A percentile compares a stretch with the other conserved stretches of the same genome.
Evolutionary conservation across 2,888 invertebrate species (phyloP).

Genomic region (Lasioglossum leucozonium): DNA sequence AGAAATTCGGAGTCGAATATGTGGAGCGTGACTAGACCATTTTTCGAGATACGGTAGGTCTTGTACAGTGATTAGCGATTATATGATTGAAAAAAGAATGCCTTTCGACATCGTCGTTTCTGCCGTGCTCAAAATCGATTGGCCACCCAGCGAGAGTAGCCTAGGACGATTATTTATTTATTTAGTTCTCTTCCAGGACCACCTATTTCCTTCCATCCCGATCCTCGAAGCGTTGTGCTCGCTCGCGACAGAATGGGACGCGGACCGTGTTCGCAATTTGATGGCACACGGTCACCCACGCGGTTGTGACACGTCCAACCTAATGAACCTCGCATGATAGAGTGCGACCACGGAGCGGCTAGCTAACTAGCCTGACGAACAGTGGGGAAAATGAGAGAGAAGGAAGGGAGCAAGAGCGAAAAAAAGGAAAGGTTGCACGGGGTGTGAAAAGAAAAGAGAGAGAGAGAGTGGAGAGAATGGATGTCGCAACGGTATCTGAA

Average conservation of each 20-base stretch:
- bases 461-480: constrained; percentile 37
- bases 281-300: constrained; percentile 71
- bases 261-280: constrained; percentile 68
- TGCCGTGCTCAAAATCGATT: constrained; percentile 52
- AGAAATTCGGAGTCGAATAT: neutral
- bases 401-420: constrained; percentile 33
- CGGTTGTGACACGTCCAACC: constrained; percentile 72
- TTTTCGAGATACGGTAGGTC: neutral
- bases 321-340: constrained; percentile 79
- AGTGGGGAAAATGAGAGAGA: constrained; percentile 30
- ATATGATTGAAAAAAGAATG: neutral
- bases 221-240: constrained; percentile 50
- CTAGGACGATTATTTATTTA: constrained; percentile 63
- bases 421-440: constrained; percentile 38
- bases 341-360: constrained; percentile 67
- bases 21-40: neutral
- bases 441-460: constrained; percentile 41
- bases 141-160: neutral
- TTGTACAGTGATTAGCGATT: neutral
- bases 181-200: constrained; percentile 39
- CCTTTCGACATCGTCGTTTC: constrained; percentile 5
- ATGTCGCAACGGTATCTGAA: constrained; percentile 51
- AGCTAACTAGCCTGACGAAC: constrained; percentile 58
- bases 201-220: constrained; percentile 13
- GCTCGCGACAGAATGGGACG: constrained; percentile 56